Conservation (phyloP, 2,888 invertebrate genomes). For the Gerris lacustris region DNA sequence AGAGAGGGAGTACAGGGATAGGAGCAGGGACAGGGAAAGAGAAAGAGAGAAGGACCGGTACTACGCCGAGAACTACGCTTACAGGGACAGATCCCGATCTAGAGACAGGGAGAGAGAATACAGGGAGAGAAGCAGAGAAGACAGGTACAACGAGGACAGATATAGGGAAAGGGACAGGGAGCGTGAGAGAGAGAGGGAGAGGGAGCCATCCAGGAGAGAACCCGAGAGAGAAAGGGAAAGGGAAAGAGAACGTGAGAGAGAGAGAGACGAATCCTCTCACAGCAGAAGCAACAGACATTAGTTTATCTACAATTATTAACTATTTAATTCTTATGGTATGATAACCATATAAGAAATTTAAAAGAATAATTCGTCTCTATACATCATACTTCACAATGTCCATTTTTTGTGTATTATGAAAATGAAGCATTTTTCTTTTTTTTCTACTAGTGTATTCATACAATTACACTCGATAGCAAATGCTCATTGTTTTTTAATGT, state of each 20-base stretch:
- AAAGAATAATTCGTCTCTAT: not conserved
- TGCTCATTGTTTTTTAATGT: no score
- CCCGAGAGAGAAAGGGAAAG: constrained; percentile 39
- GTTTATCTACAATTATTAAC: constrained; percentile 16
- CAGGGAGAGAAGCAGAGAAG: constrained; percentile 63
- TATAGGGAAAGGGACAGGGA: constrained; percentile 50
- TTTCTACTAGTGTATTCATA: no score
- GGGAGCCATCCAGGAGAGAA: constrained; percentile 40
- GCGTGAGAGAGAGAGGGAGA: constrained; percentile 47
- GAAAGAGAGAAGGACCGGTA: constrained; percentile 38
- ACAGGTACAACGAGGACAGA: constrained; percentile 74
- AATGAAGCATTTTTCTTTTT: no score
- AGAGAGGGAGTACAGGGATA: constrained; percentile 46
- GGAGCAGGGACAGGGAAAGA: constrained; percentile 60
- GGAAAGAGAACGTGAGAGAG: constrained; percentile 40
- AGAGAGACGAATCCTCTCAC: constrained; percentile 25
- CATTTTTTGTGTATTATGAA: no score
- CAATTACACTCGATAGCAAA: no score
- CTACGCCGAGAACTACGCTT: constrained; percentile 34
- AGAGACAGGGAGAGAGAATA: constrained; percentile 44
- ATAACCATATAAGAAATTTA: constrained; percentile 15
- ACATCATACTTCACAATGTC: no score
- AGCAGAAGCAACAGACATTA: constrained; percentile 10
- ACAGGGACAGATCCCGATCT: constrained; percentile 28
- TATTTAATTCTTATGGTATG: constrained; percentile 23